Evolutionary conservation across 2,888 invertebrate genomes (phyloP).

Genomic region (Dorcus parallelipipedus): DNA sequence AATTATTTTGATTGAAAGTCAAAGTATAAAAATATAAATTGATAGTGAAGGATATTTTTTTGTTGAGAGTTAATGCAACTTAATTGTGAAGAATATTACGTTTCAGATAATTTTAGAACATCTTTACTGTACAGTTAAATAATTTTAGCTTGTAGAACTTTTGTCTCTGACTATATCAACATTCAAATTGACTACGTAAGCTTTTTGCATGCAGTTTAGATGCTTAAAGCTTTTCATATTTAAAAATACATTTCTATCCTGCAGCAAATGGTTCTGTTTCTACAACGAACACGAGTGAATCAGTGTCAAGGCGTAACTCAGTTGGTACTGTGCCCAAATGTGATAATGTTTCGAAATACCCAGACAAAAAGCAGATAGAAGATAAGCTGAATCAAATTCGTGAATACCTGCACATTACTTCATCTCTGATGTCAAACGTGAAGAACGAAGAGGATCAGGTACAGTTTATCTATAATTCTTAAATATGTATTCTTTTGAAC

Average conservation of each 20-base stretch:
- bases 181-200: too few relatives aligned
- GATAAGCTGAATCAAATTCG: conserved; percentile 67
- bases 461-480: conserved; percentile 18
- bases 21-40: too few relatives aligned
- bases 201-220: too few relatives aligned
- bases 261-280: conserved; percentile 36
- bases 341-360: conserved; percentile 52
- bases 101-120: too few relatives aligned
- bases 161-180: too few relatives aligned
- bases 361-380: conserved; percentile 66
- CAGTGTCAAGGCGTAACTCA: conserved; percentile 44
- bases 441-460: conserved; percentile 66
- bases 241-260: conserved; percentile 10
- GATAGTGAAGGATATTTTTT: too few relatives aligned
- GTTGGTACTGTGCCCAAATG: conserved; percentile 43
- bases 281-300: conserved; percentile 39
- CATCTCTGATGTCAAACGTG: conserved; percentile 66
- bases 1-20: neutral
- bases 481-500: neutral
- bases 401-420: conserved; percentile 69
- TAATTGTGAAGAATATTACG: too few relatives aligned
- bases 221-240: neutral
- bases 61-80: too few relatives aligned
- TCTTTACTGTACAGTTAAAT: too few relatives aligned
- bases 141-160: too few relatives aligned